These are phyloP conservation scores for Scolopax bukidnonensis DNA, from an alignment of 2,797 vertebrate species.

Conservation along the genomic window DNA sequence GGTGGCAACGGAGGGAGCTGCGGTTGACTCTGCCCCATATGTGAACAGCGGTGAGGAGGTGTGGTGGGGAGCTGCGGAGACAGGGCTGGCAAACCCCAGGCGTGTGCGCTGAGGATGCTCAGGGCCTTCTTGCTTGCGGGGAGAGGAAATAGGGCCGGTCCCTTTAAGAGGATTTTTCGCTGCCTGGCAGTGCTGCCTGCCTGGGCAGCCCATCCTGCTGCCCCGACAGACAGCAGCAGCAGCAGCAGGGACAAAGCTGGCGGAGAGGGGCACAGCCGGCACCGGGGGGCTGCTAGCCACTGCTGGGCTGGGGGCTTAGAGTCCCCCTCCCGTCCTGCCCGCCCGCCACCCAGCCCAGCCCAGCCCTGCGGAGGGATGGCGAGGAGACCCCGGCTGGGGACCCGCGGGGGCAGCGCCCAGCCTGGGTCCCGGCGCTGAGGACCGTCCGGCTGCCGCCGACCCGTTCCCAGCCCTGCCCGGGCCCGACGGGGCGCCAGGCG, in stretches of 20 bases:
- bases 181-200: slow-evolving; percentile 20
- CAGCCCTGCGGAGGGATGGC: neutral
- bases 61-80: rapidly evolving
- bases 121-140: neutral
- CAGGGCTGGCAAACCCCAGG: neutral
- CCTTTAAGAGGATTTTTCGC: slow-evolving; percentile 62
- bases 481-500: neutral
- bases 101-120: neutral
- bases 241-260: neutral
- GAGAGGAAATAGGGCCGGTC: slow-evolving; percentile 6
- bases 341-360: neutral
- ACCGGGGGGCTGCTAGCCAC: neutral
- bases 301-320: neutral
- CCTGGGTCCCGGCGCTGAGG: neutral
- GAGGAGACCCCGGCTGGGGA: neutral
- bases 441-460: neutral
- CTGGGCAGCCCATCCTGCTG: neutral
- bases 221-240: neutral
- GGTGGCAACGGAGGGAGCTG: neutral
- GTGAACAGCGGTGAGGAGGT: rapidly evolving
- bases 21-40: rapidly evolving
- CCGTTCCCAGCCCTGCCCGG: neutral
- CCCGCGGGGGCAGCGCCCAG: neutral
- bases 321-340: neutral
- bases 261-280: neutral